Evolutionary conservation across 2,113 vertebrate genomes (phyloP), one percentile per base, ranked within the genome.

Genomic region (Brienomyrus brachyistius): DNA sequence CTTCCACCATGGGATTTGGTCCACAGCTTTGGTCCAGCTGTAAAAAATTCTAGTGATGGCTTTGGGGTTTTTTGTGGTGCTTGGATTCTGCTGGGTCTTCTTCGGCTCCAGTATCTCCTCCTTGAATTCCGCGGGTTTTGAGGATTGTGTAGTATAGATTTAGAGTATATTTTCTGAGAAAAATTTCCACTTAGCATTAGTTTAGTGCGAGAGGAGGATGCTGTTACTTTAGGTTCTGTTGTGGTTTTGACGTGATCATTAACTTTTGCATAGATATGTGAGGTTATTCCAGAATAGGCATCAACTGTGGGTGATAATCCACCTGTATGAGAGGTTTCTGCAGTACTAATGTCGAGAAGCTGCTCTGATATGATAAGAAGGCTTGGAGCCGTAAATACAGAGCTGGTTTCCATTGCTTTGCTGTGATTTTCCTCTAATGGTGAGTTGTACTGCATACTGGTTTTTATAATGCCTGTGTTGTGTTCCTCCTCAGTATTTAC

Each of bases 41-140:
- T 87, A 56, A 1, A 52, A 86, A 92, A 91, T 9, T 70, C 31
- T 35, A 43, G 15, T 40, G 90, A 66, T 88, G 90, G 43, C 90
- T 91, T 74, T 51, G 88, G 43, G 13, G 54, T 92, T 88, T 93
- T 95, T 87, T 91, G 91, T 91, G 92, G 95, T 47, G 90, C 90
- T 77, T 95, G 95, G 47, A 94, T 88, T 91, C 95, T 95, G 91
- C 96, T 96, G 51, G 94, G 95, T 17, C 94, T 96, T 88, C 92
- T 96, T 89, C 94, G 96, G 11, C 95, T 95, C 0, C 94, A 92
- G 9, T 95, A 95, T 90, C 93, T 96, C 89, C 91, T 96, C 50
- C 94, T 95, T 21, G 94, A 88, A 89, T 92, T 92, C 0, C 92
- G 94, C 7, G 93, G 92, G 56, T 89, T 93, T 92, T 94, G 94